A percentile compares a stretch with the other conserved stretches of the same genome.
These are phyloP conservation scores for Xiphophorus couchianus DNA, from an alignment of 2,113 vertebrate species.

Conservation along the genomic window DNA sequence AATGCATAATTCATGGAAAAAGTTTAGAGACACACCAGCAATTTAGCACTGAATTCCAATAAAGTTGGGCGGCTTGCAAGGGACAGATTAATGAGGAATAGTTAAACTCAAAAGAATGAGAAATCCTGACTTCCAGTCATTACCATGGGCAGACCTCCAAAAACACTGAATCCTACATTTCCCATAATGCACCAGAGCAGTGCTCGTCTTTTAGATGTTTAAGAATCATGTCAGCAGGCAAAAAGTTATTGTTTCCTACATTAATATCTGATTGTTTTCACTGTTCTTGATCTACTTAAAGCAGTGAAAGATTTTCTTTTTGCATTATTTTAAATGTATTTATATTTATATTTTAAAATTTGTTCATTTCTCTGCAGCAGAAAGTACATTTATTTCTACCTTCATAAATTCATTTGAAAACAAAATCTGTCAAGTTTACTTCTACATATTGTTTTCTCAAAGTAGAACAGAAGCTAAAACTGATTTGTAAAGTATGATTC, in stretches of 20 bases:
- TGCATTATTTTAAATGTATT: too few species aligned
- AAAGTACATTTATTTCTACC: not conserved
- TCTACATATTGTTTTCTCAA: not conserved
- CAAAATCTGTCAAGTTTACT: not conserved
- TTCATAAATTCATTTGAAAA: not conserved
- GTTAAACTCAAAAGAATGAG: slow-evolving; percentile 13
- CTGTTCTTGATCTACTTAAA: not conserved
- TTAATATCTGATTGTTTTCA: not conserved
- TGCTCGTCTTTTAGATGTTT: not conserved
- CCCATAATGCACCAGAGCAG: slow-evolving; percentile 5
- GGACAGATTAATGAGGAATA: slow-evolving; percentile 1
- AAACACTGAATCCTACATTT: slow-evolving; percentile 3
- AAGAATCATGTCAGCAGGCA: not conserved
- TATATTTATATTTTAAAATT: too few species aligned
- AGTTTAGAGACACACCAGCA: slow-evolving; percentile 6
- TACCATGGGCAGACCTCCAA: too few species aligned
- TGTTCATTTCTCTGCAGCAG: too few species aligned
- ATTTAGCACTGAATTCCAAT: not conserved
- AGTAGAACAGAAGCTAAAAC: not conserved
- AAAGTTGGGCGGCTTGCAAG: not conserved
- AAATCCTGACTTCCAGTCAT: not conserved
- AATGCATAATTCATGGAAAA: slow-evolving; percentile 4
- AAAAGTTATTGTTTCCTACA: not conserved
- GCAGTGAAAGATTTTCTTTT: not conserved
- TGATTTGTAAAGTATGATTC: not conserved